A percentile compares a stretch with the other conserved stretches of the same genome.
phyloP scores from a whole-genome alignment of 1,140 invertebrate genomes.

The Acromyrmex charruanus region DNA sequence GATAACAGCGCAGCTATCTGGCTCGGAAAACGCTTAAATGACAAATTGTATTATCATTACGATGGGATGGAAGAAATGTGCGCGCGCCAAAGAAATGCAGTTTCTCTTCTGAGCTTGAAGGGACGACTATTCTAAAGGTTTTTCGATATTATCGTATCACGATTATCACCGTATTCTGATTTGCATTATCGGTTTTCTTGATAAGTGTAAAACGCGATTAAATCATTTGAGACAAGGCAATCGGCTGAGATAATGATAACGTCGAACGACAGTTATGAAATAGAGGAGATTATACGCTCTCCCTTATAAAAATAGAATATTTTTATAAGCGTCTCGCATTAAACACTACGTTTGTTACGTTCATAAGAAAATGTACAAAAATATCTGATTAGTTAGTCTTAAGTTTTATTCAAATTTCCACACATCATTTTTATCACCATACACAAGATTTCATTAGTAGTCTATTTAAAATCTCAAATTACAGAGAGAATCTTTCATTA shows the following conservation, averaged over 20 bases:
- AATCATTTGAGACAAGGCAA: slow-evolving; percentile 1
- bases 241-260: slow-evolving; percentile 14
- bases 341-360: background rate
- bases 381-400: background rate
- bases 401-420: background rate
- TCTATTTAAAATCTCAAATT: slow-evolving; percentile 28
- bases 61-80: slow-evolving; percentile 22
- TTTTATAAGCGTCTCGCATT: background rate
- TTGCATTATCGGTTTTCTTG: slow-evolving; percentile 19
- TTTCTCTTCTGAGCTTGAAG: background rate
- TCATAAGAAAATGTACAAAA: background rate
- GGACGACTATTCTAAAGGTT: background rate
- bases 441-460: background rate
- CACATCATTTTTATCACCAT: no score
- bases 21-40: slow-evolving; percentile 56
- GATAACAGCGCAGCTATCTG: slow-evolving; percentile 37
- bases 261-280: background rate
- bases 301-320: background rate
- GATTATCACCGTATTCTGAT: slow-evolving; percentile 34
- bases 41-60: slow-evolving; percentile 64
- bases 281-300: background rate
- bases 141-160: slow-evolving; percentile 26
- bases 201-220: slow-evolving; percentile 28
- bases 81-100: slow-evolving; percentile 9
- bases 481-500: background rate